Evolutionary conservation across 2,797 vertebrate species (phyloP).

Genomic region (Rhinogobio ventralis): DNA sequence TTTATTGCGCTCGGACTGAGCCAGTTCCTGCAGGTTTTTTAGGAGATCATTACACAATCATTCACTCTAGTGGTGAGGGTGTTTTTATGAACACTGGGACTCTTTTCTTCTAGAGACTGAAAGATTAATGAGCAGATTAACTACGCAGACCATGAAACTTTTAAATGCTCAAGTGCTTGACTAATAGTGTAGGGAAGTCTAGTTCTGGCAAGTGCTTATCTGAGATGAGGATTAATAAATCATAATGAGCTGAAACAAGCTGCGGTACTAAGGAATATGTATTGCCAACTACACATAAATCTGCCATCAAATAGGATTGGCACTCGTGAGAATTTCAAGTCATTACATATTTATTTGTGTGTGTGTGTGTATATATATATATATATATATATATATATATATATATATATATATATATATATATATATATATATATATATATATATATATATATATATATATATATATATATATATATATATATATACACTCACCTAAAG

Average conservation of each 20-base stretch:
- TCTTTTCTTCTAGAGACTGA: conserved; percentile 39
- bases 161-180: conserved; percentile 44
- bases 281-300: background rate
- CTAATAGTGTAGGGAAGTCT: conserved; percentile 28
- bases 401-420: background rate
- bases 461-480: too few relatives aligned
- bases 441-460: too few relatives aligned
- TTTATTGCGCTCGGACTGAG: conserved; percentile 31
- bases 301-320: background rate
- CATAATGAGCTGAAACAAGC: conserved; percentile 10
- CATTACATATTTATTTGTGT: too few relatives aligned
- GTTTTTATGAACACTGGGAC: conserved; percentile 28
- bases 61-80: conserved; percentile 1
- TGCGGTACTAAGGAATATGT: background rate
- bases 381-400: too few relatives aligned
- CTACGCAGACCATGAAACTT: conserved; percentile 45
- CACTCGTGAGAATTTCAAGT: background rate
- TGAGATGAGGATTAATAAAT: conserved; percentile 34
- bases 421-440: too few relatives aligned
- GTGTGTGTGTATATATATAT: too few relatives aligned
- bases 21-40: background rate
- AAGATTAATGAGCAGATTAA: conserved; percentile 58
- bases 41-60: conserved; percentile 36
- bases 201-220: conserved; percentile 39
- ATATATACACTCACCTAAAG: too few relatives aligned